Base-by-base conservation (phyloP, 35 echinoderm and acorn worm genomes). In the Acanthaster planci region DNA sequence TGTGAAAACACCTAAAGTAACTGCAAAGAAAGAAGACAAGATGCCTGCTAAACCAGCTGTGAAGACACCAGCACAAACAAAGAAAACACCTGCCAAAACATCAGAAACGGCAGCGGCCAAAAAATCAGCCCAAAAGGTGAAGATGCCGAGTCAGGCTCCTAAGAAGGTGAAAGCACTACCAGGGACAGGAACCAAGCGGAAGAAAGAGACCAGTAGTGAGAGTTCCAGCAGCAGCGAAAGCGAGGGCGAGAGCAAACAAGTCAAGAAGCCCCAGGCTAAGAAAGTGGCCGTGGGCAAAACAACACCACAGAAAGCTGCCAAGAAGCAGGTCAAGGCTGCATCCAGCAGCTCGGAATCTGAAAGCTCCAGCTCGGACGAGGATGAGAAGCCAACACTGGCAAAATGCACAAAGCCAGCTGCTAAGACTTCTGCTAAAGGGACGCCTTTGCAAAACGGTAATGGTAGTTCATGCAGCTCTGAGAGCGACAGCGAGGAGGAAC, bases 271-370 rank as follows among this genome's bases (percentile, higher is more conserved):
- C 42, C 42, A 47, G 42, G 42, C 42, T 47, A 47, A 47, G 42
- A 47, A 47, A 47, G 42, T 12, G 12, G 42, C 42, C 12, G 42
- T 47, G 34, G 60, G 34, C 4, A 47, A 83, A 29, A 50, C 80
- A 34, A 19, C 52, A 58, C 21, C 18, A 58, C 51, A 26, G 27
- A 53, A 22, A 26, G 15, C 22, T 40, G 51, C 55, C 35, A 31
- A 57, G 39, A 37, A 21, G 9, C 52, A 53, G 38, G 19, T 6
- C 50, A 22, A 47, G 42, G 42, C 4, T 47, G 42, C 42, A 42
- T 83, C 80, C 80, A 83, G 23, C 55, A 84, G 59, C 34, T 36
- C 54, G 16, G 82, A 84, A 29, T 55, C 51, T 14, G 47, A 40
- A 2, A 44, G 21, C 22, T 42, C 40, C 37, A 76, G 53, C 23